phyloP scores from a whole-genome alignment of 2,113 vertebrate species.

The Budorcas taxicolor region DNA sequence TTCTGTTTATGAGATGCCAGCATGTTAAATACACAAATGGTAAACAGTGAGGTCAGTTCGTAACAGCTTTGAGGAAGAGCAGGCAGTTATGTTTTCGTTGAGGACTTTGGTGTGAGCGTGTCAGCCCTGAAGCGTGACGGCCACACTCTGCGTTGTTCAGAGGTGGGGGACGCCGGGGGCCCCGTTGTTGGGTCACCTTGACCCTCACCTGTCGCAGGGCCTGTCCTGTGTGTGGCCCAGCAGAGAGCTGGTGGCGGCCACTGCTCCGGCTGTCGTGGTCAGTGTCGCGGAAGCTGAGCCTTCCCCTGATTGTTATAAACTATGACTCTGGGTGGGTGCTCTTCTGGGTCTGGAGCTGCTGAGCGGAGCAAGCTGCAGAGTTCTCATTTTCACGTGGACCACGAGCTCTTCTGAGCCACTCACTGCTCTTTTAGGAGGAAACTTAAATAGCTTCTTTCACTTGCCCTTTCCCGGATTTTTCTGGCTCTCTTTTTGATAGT shows the following conservation, averaged over 20 bases:
- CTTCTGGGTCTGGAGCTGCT: background rate
- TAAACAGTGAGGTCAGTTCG: background rate
- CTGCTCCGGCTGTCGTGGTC: background rate
- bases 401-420: background rate
- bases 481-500: background rate
- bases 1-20: conserved; percentile 4
- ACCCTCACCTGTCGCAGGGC: background rate
- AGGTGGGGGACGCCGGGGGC: background rate
- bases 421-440: background rate
- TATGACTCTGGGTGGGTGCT: background rate
- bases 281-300: background rate
- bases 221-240: background rate
- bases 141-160: background rate
- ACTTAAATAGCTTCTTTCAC: background rate
- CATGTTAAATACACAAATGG: background rate
- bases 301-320: background rate
- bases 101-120: background rate
- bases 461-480: background rate
- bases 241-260: background rate
- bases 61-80: background rate
- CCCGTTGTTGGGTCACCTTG: background rate
- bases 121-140: background rate
- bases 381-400: background rate
- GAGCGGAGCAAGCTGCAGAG: background rate
- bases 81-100: background rate